phyloP scores from a whole-genome alignment of 2,888 invertebrate genomes.

The Chouioia cunea region DNA sequence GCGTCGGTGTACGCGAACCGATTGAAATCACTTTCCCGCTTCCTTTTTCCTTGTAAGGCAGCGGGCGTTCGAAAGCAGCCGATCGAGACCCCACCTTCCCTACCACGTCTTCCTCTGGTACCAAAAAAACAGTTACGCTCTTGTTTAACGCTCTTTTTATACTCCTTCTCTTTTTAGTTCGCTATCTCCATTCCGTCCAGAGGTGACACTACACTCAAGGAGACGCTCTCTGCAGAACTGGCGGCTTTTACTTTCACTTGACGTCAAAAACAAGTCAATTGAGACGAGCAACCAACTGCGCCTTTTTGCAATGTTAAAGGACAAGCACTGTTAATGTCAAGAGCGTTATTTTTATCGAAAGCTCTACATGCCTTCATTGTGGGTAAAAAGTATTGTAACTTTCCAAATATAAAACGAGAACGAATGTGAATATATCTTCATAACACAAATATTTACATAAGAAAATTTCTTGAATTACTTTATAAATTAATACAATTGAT shows the following conservation, averaged over 20 bases:
- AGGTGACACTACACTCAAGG: slow-evolving; percentile 18
- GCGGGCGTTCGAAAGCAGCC: slow-evolving; percentile 48
- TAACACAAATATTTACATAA: too few species aligned
- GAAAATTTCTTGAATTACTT: too few species aligned
- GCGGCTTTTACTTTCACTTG: slow-evolving; percentile 44
- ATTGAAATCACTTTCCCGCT: slow-evolving; percentile 59
- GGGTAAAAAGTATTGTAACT: too few species aligned
- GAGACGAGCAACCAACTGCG: too few species aligned
- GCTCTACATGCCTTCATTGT: too few species aligned
- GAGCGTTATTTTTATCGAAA: too few species aligned
- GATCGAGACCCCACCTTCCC: slow-evolving; percentile 27
- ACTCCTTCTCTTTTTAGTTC: slow-evolving; percentile 13
- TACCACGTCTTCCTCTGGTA: neutral
- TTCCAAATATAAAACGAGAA: too few species aligned
- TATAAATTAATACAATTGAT: too few species aligned
- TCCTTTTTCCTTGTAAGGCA: slow-evolving; percentile 49
- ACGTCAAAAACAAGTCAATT: too few species aligned
- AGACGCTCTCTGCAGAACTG: slow-evolving; percentile 1
- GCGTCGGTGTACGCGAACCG: slow-evolving; percentile 47
- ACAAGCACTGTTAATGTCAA: too few species aligned
- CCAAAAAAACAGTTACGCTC: slow-evolving; percentile 38
- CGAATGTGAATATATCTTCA: too few species aligned
- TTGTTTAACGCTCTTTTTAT: slow-evolving; percentile 41
- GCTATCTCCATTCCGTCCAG: slow-evolving; percentile 10
- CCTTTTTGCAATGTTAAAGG: too few species aligned